Evolutionary conservation across 2,888 invertebrate species (phyloP).

Genomic region (Phyto melanocephala): DNA sequence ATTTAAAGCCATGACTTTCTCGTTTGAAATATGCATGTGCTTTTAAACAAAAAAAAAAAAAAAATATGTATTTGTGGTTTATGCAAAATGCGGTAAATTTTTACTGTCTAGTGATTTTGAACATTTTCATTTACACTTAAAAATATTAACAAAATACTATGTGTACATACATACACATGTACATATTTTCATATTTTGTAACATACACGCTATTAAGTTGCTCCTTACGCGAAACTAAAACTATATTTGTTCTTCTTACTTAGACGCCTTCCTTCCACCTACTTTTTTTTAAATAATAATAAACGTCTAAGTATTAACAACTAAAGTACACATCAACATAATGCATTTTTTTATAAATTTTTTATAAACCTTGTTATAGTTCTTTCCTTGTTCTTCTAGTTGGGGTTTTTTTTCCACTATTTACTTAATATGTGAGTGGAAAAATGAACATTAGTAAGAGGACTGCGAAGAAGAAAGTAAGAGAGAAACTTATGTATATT

Average conservation of each 20-base stretch:
- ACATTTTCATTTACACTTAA: constrained; percentile 7
- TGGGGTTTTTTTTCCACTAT: background rate
- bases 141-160: background rate
- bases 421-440: background rate
- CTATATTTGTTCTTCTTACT: too few species aligned
- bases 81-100: constrained; percentile 51
- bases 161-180: background rate
- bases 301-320: constrained; percentile 47
- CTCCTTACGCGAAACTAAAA: background rate
- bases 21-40: too few species aligned
- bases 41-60: background rate
- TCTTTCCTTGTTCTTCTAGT: constrained; percentile 10
- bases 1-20: too few species aligned
- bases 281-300: constrained; percentile 8
- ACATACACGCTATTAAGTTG: constrained; percentile 15
- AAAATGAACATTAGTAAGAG: constrained; percentile 6
- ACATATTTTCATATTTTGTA: background rate
- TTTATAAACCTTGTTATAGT: constrained; percentile 45
- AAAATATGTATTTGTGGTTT: constrained; percentile 22
- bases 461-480: background rate
- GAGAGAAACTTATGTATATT: constrained; percentile 27
- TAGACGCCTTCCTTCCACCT: background rate
- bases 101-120: constrained; percentile 62
- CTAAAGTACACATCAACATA: constrained; percentile 45
- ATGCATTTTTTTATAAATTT: constrained; percentile 60